Percentiles rank a stretch among this genome's conserved stretches.
phyloP scores from a whole-genome alignment of 2,888 invertebrate species.

The Panzeria rudis region DNA sequence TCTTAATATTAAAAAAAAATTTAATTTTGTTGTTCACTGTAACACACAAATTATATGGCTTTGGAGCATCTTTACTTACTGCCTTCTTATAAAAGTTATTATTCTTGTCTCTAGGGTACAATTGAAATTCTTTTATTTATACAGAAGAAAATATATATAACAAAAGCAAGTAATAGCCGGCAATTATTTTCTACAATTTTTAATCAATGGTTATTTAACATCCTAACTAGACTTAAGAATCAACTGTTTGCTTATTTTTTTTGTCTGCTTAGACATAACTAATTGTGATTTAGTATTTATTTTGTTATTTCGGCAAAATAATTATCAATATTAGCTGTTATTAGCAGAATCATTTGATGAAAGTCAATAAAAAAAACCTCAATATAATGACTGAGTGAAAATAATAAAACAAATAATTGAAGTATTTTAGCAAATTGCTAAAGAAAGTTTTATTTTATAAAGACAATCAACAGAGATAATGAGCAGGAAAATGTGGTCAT shows the following conservation, averaged over 20 bases:
- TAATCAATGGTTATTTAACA: slow-evolving; percentile 58
- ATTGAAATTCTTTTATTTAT: not conserved
- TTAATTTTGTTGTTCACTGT: no score
- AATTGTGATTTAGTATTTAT: slow-evolving; percentile 14
- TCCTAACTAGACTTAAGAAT: slow-evolving; percentile 4
- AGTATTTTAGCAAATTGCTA: slow-evolving; percentile 10
- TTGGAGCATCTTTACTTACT: no score
- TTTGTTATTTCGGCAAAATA: slow-evolving; percentile 29
- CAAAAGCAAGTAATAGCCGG: slow-evolving; percentile 28
- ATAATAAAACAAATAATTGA: slow-evolving; percentile 37
- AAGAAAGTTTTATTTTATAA: not conserved
- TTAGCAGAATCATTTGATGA: not conserved
- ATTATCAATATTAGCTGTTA: not conserved
- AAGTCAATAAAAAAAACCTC: not conserved
- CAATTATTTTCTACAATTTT: slow-evolving; percentile 52
- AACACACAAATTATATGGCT: no score
- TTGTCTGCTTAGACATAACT: not conserved
- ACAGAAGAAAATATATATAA: not conserved
- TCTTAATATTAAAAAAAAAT: no score
- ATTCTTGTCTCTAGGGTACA: not conserved
- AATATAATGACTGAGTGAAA: slow-evolving; percentile 23
- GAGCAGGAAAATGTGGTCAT: not conserved
- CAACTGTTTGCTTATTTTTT: not conserved
- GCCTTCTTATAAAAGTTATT: no score
- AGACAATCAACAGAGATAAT: not conserved